Percentiles rank a stretch among this genome's conserved stretches.
Conservation (phyloP, 2,113 vertebrate genomes). For the Rhegmatorhina hoffmannsi region DNA sequence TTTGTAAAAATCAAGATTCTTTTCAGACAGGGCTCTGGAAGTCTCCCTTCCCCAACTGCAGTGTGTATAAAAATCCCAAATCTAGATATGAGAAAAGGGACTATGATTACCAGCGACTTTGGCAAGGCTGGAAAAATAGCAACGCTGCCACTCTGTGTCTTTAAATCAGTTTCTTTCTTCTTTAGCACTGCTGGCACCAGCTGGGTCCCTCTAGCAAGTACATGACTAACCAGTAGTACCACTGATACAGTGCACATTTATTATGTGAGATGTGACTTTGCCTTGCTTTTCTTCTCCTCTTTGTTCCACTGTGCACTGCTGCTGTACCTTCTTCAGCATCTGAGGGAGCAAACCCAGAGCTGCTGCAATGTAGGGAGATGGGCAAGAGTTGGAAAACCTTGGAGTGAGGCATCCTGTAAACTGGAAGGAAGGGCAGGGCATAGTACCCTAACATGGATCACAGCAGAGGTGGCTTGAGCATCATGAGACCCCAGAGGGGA, state of each 20-base stretch:
- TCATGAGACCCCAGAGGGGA: not conserved
- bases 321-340: not conserved
- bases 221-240: not conserved
- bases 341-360: not conserved
- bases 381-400: not conserved
- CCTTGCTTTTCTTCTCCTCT: not conserved
- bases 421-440: not conserved
- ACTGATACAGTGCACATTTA: not conserved
- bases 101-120: not conserved
- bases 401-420: not conserved
- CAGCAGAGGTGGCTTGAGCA: not conserved
- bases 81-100: not conserved
- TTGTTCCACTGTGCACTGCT: not conserved
- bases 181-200: not conserved
- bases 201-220: constrained; percentile 41
- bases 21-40: not conserved
- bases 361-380: not conserved
- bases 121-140: not conserved
- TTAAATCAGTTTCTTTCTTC: not conserved
- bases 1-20: not conserved
- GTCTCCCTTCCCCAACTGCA: not conserved
- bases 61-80: not conserved
- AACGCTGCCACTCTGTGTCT: not conserved
- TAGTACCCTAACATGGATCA: not conserved
- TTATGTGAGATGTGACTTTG: too few relatives aligned